These are phyloP conservation scores for Sebastes miniatus DNA, from an alignment of 2,797 vertebrate genomes.

Conservation along the genomic window DNA sequence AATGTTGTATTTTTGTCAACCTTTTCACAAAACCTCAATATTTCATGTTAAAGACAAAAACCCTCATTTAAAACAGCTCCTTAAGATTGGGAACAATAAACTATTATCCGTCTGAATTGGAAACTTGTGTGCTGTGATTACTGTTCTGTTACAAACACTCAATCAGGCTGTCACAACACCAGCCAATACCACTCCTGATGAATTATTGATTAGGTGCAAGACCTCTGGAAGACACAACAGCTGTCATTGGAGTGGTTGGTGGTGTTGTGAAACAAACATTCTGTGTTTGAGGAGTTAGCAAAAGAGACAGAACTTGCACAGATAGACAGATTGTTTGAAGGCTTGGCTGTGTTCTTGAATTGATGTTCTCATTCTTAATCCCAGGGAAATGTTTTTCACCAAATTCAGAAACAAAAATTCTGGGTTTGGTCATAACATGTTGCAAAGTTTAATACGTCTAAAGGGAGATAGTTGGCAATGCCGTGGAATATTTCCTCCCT, in stretches of 20 bases:
- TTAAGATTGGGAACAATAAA: not conserved
- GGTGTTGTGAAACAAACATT: slow-evolving; percentile 38
- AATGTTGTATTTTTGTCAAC: not conserved
- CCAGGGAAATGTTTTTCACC: not conserved
- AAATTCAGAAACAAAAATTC: not conserved
- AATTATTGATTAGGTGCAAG: slow-evolving; percentile 44
- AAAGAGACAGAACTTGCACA: not conserved
- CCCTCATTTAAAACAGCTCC: not conserved
- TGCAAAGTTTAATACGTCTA: not conserved
- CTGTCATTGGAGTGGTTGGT: not conserved
- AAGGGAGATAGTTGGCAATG: not conserved
- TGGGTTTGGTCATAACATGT: not conserved
- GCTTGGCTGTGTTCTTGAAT: not conserved
- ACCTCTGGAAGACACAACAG: slow-evolving; percentile 19
- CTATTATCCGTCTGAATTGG: slow-evolving; percentile 14
- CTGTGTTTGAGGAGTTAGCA: not conserved
- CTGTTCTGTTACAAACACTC: slow-evolving; percentile 18
- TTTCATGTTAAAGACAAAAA: not conserved
- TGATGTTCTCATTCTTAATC: not conserved
- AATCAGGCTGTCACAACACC: slow-evolving; percentile 26
- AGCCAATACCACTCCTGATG: slow-evolving; percentile 8
- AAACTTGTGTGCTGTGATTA: slow-evolving; percentile 4
- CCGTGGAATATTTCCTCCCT: not conserved
- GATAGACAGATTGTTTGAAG: not conserved
- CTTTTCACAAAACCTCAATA: not conserved